phyloP scores from a whole-genome alignment of 2,113 vertebrate species.

The Trogon melanurus region DNA sequence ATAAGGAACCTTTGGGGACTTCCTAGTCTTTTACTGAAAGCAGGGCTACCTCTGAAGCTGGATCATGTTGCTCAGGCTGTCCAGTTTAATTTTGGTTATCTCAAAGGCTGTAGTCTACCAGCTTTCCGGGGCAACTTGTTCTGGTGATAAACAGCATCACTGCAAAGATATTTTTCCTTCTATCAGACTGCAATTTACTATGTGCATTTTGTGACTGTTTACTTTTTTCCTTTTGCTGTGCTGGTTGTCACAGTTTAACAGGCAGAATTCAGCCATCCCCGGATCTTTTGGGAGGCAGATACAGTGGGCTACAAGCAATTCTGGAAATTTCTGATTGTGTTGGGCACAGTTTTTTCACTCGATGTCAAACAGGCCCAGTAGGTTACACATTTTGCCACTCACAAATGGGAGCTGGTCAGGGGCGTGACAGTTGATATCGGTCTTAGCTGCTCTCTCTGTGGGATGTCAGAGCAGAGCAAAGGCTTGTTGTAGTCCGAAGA shows the following conservation, averaged over 20 bases:
- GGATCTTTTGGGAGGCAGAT: neutral
- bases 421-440: neutral
- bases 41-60: neutral
- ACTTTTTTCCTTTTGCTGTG: neutral
- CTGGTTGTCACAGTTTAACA: neutral
- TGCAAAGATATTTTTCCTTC: neutral
- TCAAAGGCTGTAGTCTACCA: neutral
- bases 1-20: neutral
- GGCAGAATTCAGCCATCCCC: neutral
- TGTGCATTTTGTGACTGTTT: neutral
- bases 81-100: neutral
- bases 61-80: neutral
- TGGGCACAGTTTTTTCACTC: neutral
- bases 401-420: neutral
- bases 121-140: neutral
- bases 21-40: neutral
- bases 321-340: neutral
- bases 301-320: neutral
- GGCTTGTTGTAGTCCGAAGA: neutral
- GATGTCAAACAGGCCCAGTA: neutral
- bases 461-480: neutral
- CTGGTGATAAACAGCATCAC: neutral
- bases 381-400: neutral
- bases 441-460: neutral
- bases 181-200: neutral